phyloP scores from a whole-genome alignment of 2,113 vertebrate genomes.

The Litocranius walleri region DNA sequence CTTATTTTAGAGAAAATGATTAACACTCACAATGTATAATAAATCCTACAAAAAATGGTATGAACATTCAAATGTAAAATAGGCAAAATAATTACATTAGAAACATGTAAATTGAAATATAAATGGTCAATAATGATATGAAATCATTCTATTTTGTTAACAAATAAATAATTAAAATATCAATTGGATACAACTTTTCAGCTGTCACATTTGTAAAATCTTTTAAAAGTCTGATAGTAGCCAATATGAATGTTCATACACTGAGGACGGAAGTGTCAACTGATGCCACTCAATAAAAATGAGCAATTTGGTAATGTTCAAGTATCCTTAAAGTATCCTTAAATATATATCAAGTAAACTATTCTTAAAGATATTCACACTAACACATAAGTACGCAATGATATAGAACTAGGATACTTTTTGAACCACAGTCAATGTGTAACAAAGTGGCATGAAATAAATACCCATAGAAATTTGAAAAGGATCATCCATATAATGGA shows the following conservation, averaged over 20 bases:
- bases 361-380: background rate
- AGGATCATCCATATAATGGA: background rate
- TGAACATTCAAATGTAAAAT: background rate
- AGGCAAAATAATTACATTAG: background rate
- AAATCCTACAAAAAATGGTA: background rate
- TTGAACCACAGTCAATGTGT: background rate
- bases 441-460: background rate
- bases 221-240: background rate
- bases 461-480: background rate
- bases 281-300: background rate
- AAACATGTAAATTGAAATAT: background rate
- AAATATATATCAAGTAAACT: background rate
- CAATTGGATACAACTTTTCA: background rate
- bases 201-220: background rate
- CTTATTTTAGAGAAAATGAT: background rate
- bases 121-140: background rate
- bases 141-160: background rate
- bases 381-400: background rate
- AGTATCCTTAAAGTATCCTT: background rate
- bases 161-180: background rate
- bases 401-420: background rate
- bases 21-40: background rate
- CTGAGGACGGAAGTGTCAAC: background rate
- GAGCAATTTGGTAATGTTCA: background rate
- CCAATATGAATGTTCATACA: background rate